Base-by-base conservation (phyloP, 2,888 invertebrate genomes). In the Apoda limacodes region DNA sequence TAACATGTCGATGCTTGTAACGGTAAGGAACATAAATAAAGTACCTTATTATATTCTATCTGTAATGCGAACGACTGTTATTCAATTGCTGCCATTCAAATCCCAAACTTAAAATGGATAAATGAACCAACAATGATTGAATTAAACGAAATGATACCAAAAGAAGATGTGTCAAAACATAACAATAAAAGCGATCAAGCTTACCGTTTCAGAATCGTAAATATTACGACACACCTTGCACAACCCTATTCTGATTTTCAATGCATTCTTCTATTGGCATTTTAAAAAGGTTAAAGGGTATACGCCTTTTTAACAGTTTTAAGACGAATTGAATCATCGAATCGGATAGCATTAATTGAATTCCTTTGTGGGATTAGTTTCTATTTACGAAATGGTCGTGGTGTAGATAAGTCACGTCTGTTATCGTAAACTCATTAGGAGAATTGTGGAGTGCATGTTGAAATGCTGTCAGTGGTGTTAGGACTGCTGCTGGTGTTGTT, bases 311-410 rank as follows among this genome's bases (percentile, higher is more conserved):
- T 17, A 17, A 17, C 17, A 17, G 17, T 17, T 50, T 44, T 35
- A 36, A 33, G 32, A 25, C 31, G 34, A 38, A 27, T 34, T 34
- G 32, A 25, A 39, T 34, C 31, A 26, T 34, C 28, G 37, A 42
- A 44, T 45, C 35, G 28, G 35, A 45, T 44, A 44, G 46, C 28
- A 40, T 40, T 53, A 52, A 54, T 56, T 52, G 52, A 44, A 47
- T 34, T 40, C 42, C 37, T 50, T 55, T 43, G 40, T 39, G 26
- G 9, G 13, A 23, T 19, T 24, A 13, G 21, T 24, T 31, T 28
- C 25, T 37, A 13, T 5, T 5, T 17, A 17, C 17, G 5, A 17
- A 17, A 24, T 24, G 9, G 9, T 10, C 9, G 5, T 3, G 10
- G 4, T 5, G 35, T 32, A 28, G 28, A 33, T 22, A 9, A 36